Evolutionary conservation across 1,140 invertebrate species (phyloP).

Genomic region (Drosophila lacteicornis): DNA sequence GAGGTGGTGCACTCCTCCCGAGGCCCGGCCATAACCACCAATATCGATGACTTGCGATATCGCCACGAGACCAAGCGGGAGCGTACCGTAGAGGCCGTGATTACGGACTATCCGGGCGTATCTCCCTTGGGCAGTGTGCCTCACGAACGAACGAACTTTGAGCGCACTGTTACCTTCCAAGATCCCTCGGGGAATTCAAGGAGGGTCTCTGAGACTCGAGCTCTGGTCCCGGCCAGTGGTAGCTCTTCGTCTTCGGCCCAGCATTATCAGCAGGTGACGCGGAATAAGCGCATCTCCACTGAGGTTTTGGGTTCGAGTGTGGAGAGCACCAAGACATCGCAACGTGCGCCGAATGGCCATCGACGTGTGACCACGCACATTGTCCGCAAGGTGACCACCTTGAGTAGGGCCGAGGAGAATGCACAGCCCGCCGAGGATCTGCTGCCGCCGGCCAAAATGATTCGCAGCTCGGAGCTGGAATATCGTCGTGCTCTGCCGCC

Average conservation of each 20-base stretch:
- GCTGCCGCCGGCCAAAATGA: slow-evolving; percentile 85
- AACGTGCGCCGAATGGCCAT: slow-evolving; percentile 90
- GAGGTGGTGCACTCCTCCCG: slow-evolving; percentile 84
- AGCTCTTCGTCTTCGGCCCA: slow-evolving; percentile 7
- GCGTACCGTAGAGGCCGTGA: slow-evolving; percentile 80
- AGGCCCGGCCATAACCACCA: slow-evolving; percentile 87
- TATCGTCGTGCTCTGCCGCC: slow-evolving; percentile 87
- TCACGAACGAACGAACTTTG: slow-evolving; percentile 68
- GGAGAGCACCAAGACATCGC: slow-evolving; percentile 92
- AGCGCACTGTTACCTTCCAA: slow-evolving; percentile 73
- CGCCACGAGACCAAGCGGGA: slow-evolving; percentile 81
- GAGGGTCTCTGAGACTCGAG: slow-evolving; percentile 56
- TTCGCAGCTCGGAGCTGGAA: slow-evolving; percentile 76
- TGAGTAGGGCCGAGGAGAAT: slow-evolving; percentile 94
- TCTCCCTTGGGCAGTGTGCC: slow-evolving; percentile 59
- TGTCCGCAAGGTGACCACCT: slow-evolving; percentile 94
- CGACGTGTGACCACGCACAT: slow-evolving; percentile 94
- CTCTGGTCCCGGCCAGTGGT: slow-evolving; percentile 49
- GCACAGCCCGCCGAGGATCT: slow-evolving; percentile 90
- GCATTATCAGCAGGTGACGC: slow-evolving; percentile 89
- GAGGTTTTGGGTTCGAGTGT: slow-evolving; percentile 93
- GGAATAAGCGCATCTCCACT: slow-evolving; percentile 92
- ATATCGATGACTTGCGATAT: slow-evolving; percentile 83
- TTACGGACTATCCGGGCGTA: slow-evolving; percentile 80
- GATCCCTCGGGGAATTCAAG: slow-evolving; percentile 48